phyloP scores from a whole-genome alignment of 2,113 vertebrate species.

The Hiodon alosoides region DNA sequence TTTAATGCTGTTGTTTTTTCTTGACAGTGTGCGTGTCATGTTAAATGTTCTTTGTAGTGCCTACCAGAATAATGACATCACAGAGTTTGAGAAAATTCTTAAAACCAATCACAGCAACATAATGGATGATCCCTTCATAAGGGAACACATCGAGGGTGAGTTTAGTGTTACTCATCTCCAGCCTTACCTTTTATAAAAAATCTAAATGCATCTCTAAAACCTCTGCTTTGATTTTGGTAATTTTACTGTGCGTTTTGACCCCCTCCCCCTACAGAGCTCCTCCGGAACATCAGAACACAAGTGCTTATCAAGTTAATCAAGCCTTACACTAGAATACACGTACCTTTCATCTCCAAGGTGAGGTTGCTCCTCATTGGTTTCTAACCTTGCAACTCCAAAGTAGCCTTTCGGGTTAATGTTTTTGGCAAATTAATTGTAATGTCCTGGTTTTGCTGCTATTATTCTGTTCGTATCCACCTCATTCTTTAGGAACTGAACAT shows the following conservation, averaged over 20 bases:
- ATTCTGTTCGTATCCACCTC: not conserved
- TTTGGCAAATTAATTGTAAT: not conserved
- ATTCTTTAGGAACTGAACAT: conserved; percentile 91
- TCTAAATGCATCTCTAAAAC: too few relatives aligned
- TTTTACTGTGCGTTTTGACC: not conserved
- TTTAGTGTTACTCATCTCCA: not conserved
- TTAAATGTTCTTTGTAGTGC: conserved; percentile 67
- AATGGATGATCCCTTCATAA: conserved; percentile 98
- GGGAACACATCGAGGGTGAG: conserved; percentile 98
- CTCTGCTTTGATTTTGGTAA: not conserved
- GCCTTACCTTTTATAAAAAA: not conserved
- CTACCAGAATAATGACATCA: conserved; percentile 99
- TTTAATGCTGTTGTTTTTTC: conserved; percentile 27
- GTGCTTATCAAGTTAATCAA: conserved; percentile 99
- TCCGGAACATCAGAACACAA: conserved; percentile 99
- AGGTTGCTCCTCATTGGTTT: conserved; percentile 15
- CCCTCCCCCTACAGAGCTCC: conserved; percentile 72
- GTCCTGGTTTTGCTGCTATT: conserved; percentile 1
- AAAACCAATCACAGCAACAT: conserved; percentile 99
- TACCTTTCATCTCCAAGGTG: conserved; percentile 99
- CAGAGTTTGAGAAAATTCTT: conserved; percentile 99
- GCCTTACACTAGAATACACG: conserved; percentile 99
- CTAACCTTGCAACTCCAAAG: too few relatives aligned
- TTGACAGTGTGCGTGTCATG: not conserved
- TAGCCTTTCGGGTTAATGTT: not conserved